Conservation (phyloP, 2,888 invertebrate genomes). For the Chymomyza amoena region DNA sequence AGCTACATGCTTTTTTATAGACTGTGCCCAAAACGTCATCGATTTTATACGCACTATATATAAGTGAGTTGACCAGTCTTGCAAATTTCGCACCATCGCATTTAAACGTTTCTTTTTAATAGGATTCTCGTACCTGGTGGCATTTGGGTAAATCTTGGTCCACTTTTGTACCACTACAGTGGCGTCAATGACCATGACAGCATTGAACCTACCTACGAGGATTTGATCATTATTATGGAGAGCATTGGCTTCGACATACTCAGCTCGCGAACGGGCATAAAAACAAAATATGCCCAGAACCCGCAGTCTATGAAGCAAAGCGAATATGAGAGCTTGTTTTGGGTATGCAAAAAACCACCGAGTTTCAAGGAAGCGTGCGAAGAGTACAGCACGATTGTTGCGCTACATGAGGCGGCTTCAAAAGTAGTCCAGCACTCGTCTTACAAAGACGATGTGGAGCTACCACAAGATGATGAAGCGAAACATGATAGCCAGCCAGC, state of each 20-base stretch:
- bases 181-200: constrained; percentile 92
- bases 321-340: constrained; percentile 94
- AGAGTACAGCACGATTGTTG: background rate
- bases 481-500: background rate
- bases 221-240: constrained; percentile 87
- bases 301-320: constrained; percentile 94
- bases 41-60: constrained; percentile 96
- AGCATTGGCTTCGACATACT: constrained; percentile 90
- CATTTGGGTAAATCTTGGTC: constrained; percentile 93
- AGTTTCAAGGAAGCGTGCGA: constrained; percentile 22
- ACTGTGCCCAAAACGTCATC: constrained; percentile 97
- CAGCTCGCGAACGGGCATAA: constrained; percentile 85
- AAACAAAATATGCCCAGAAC: constrained; percentile 95
- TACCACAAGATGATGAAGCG: background rate
- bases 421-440: background rate
- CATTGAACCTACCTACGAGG: constrained; percentile 95
- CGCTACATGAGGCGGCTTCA: background rate
- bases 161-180: constrained; percentile 94
- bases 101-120: no score
- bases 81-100: no score
- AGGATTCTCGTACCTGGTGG: constrained; percentile 92
- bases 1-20: constrained; percentile 98
- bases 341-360: constrained; percentile 91
- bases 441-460: background rate
- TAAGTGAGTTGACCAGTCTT: constrained; percentile 73